Percentiles rank a stretch among this genome's conserved stretches.
Conservation (phyloP, 2,797 vertebrate species). For the Sylvia borin region DNA sequence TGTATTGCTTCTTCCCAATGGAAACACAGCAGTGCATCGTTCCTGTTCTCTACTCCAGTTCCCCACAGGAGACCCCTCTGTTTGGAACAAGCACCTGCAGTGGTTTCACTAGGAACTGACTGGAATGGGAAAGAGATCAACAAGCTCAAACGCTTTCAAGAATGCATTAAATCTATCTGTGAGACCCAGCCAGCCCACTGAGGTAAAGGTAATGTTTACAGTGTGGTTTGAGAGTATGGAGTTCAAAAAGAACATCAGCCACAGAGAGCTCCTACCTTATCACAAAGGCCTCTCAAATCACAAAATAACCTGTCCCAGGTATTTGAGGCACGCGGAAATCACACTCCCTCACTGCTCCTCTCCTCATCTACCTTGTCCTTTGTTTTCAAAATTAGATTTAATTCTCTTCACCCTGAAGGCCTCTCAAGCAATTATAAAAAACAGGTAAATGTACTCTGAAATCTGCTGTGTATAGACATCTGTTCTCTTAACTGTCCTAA, state of each 20-base stretch:
- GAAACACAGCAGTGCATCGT: neutral
- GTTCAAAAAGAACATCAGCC: neutral
- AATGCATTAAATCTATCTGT: constrained; percentile 10
- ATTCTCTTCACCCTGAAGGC: neutral
- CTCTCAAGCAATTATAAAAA: neutral
- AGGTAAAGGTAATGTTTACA: neutral
- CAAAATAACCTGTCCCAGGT: neutral
- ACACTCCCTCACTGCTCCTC: neutral
- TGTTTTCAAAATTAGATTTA: neutral
- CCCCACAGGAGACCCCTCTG: neutral
- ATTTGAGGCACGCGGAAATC: neutral
- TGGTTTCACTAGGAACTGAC: constrained; percentile 4
- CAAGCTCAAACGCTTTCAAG: constrained; percentile 32
- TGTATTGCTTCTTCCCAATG: neutral
- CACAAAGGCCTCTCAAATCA: neutral
- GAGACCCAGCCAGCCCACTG: constrained; percentile 47
- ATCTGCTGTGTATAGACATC: neutral
- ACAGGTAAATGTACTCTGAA: neutral
- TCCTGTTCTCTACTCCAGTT: neutral
- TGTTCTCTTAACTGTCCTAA: neutral
- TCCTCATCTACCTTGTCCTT: neutral
- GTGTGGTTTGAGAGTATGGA: constrained; percentile 4
- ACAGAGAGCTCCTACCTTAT: neutral
- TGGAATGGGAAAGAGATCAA: neutral
- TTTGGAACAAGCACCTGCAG: constrained; percentile 22